Percentiles rank a stretch among this genome's conserved stretches.
Evolutionary conservation across 2,888 invertebrate genomes (phyloP).

Genomic region (Dinocampus coccinellae): DNA sequence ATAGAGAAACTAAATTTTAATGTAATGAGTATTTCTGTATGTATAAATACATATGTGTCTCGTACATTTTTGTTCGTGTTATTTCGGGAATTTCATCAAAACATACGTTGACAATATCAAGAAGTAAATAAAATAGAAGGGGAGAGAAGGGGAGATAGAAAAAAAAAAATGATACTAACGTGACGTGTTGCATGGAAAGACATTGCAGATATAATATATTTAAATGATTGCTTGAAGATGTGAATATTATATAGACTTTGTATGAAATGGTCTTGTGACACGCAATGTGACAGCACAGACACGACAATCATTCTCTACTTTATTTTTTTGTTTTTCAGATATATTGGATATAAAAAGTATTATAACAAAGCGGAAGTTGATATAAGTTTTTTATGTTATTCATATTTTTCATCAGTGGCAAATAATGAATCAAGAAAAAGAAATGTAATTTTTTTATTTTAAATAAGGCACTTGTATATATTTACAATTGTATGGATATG

Average conservation of each 20-base stretch:
- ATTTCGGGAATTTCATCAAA: conserved; percentile 45
- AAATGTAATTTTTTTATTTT: background rate
- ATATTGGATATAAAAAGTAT: background rate
- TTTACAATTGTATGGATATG: background rate
- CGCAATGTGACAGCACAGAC: conserved; percentile 46
- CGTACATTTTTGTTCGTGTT: conserved; percentile 36
- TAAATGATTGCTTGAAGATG: conserved; percentile 42
- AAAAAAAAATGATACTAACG: conserved; percentile 44
- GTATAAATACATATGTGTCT: too few relatives aligned
- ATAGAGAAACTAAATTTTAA: too few relatives aligned
- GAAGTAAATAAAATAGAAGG: background rate
- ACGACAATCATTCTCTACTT: conserved; percentile 5
- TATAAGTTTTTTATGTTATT: background rate
- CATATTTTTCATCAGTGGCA: background rate
- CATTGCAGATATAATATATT: background rate
- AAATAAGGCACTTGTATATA: background rate
- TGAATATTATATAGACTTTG: conserved; percentile 33
- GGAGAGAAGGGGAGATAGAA: background rate
- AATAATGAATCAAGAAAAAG: background rate
- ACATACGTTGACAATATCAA: conserved; percentile 25
- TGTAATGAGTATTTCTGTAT: too few relatives aligned
- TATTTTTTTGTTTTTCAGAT: background rate
- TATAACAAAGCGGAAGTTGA: background rate
- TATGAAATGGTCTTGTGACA: conserved; percentile 45
- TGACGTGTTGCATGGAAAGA: conserved; percentile 35